Evolutionary conservation across 2,797 vertebrate genomes (phyloP).

Genomic region (Hirundo rustica): DNA sequence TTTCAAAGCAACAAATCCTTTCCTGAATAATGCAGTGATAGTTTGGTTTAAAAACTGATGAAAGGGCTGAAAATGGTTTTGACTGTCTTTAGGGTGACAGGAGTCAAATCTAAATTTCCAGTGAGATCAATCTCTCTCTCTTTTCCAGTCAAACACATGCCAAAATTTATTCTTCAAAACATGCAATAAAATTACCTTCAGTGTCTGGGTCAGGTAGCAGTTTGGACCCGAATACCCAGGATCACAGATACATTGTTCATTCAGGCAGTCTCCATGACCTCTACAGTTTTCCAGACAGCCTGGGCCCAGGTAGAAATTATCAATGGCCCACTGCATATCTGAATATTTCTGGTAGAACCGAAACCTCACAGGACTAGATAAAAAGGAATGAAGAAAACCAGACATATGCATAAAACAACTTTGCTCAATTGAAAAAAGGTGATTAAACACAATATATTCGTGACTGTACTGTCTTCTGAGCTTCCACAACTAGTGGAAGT

Average conservation of each 20-base stretch:
- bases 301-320: conserved; percentile 97
- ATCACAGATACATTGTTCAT: conserved; percentile 93
- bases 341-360: conserved; percentile 96
- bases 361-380: conserved; percentile 88
- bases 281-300: conserved; percentile 89
- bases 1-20: not conserved
- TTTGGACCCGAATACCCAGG: conserved; percentile 91
- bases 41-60: not conserved
- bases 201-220: conserved; percentile 87
- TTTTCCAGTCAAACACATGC: not conserved
- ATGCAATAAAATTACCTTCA: conserved; percentile 82
- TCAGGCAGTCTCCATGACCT: conserved; percentile 95
- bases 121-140: not conserved
- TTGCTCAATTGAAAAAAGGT: not conserved
- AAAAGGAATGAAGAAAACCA: conserved; percentile 35
- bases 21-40: not conserved
- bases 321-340: conserved; percentile 93
- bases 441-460: not conserved
- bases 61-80: not conserved
- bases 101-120: not conserved
- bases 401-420: not conserved
- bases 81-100: not conserved
- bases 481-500: not conserved
- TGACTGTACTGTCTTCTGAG: not conserved
- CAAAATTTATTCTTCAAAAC: not conserved